Conservation (phyloP, 2,888 invertebrate genomes). For the Tipula unca region DNA sequence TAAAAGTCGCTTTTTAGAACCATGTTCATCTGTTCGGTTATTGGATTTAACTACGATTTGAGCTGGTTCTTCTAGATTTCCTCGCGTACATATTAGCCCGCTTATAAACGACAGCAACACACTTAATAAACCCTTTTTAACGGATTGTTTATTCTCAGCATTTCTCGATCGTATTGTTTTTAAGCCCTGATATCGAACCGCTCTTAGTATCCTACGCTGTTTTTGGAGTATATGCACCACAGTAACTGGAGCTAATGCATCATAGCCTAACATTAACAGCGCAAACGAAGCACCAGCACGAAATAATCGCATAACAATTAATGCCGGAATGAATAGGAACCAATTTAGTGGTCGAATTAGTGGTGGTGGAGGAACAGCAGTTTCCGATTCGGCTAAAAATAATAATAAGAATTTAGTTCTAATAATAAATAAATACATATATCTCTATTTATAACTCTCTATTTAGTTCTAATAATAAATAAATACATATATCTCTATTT, state of each 20-base stretch:
- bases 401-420: not conserved
- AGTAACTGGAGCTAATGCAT: constrained; percentile 31
- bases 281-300: constrained; percentile 33
- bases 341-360: constrained; percentile 37
- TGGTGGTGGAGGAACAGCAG: not conserved
- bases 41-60: not conserved
- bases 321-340: constrained; percentile 35
- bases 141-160: not conserved
- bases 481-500: not conserved
- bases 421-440: not conserved
- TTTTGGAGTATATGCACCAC: constrained; percentile 37
- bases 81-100: not conserved
- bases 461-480: not conserved
- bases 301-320: constrained; percentile 32
- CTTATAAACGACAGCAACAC: not conserved
- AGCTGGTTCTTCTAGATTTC: not conserved
- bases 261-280: constrained; percentile 33
- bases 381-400: not conserved
- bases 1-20: not conserved
- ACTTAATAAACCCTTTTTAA: not conserved
- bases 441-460: constrained; percentile 21
- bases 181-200: constrained; percentile 34
- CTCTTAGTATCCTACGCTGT: constrained; percentile 34
- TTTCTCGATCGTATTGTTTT: constrained; percentile 30
- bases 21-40: not conserved